Evolutionary conservation across 2,113 vertebrate genomes (phyloP), one percentile per base, ranked within the genome.

Genomic region (Corydoras sp.): DNA sequence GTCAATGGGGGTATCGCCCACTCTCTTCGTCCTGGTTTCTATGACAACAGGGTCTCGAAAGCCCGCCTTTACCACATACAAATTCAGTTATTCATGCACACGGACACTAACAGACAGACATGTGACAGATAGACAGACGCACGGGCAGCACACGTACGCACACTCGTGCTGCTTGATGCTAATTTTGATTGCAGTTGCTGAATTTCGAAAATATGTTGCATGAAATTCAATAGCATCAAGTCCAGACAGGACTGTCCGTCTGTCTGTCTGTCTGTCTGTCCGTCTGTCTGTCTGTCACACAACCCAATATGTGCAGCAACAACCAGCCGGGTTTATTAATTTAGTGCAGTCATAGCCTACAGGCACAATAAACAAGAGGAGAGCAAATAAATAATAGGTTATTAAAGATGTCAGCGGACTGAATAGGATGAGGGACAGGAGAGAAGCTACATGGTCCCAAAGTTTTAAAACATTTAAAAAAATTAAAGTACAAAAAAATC

Each of bases 31-130:
- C 80, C 69, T 77, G 58, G 85, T 89, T 86, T 72, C 85, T 81
- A 86, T 87, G 83, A 86, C 85, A 86, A 89, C 86, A 75, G 9
- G 68, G 77, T 85, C 81, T 88, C 82, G 79, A 81, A 74, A 67
- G 69, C 62, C 62, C 64, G 24, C 50, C 54, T 56, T 15, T 56
- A n/a, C 15, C 76, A 86, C 86, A 84, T 84, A 85, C 76, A 85
- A 85, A 86, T 86, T 88, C 85, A 85, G 85, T 87, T 88, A 88
- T 89, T 86, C 88, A 85, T 81, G 86, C 80, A 79, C 78, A 84
- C 74, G 80, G 80, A 85, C 76, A 78, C 76, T 73, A 77, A 81
- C 68, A 61, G 56, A 4, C 77, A 75, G 80, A 77, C 77, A 3
- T 74, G 79, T 72, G 78, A 85, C 80, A 82, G 15, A 58, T 80